Conservation (phyloP, 2,888 invertebrate genomes). For the Dione juno region DNA sequence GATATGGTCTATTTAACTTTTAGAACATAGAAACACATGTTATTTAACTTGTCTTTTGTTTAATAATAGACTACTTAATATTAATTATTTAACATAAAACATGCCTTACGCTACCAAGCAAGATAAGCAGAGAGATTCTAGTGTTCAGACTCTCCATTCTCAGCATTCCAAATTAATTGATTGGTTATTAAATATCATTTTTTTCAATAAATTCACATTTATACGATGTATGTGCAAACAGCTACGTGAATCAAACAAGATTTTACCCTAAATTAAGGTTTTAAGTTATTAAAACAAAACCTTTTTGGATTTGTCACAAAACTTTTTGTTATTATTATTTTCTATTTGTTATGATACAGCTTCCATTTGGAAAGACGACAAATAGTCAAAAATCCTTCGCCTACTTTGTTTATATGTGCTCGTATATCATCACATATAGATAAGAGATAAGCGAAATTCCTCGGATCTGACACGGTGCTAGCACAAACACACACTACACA, state of each 20-base stretch:
- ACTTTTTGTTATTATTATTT: too few species aligned
- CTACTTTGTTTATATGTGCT: neutral
- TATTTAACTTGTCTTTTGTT: neutral
- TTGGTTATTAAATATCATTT: too few species aligned
- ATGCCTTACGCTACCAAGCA: neutral
- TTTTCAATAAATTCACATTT: too few species aligned
- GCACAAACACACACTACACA: slow-evolving; percentile 35
- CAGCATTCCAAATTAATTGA: neutral
- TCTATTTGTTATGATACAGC: neutral
- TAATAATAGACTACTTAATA: neutral
- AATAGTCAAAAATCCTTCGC: neutral
- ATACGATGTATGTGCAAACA: too few species aligned
- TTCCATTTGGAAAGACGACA: neutral
- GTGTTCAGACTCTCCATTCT: neutral
- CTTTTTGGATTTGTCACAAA: too few species aligned
- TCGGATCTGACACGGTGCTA: slow-evolving; percentile 33
- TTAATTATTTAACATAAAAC: neutral
- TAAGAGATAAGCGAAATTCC: slow-evolving; percentile 37
- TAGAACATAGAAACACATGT: neutral
- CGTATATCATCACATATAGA: neutral
- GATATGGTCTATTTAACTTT: slow-evolving; percentile 9
- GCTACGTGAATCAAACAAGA: neutral
- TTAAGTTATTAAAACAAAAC: neutral
- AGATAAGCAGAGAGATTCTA: neutral
- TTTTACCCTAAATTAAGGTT: neutral